Percentiles rank a stretch among this genome's conserved stretches.
Conservation (phyloP, 2,888 invertebrate species). For the Hoplodrina ambigua region DNA sequence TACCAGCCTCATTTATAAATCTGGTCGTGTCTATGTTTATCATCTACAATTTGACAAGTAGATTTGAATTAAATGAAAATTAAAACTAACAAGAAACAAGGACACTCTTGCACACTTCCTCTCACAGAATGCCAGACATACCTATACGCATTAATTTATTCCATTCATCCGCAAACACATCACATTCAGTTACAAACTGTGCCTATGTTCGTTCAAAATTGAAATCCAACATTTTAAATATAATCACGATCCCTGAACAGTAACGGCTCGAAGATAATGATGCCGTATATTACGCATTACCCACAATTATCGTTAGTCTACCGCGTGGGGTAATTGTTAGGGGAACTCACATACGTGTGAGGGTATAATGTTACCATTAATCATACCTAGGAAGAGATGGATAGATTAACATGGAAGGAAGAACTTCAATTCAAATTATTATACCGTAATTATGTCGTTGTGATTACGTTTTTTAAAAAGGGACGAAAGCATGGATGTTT, state of each 20-base stretch:
- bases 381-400: slow-evolving; percentile 45
- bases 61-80: no score
- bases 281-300: slow-evolving; percentile 37
- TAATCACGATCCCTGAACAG: slow-evolving; percentile 21
- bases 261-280: slow-evolving; percentile 36
- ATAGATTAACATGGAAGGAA: slow-evolving; percentile 43
- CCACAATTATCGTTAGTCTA: slow-evolving; percentile 55
- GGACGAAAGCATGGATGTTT: background rate
- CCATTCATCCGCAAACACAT: no score
- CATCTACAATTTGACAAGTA: no score
- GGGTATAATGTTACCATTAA: slow-evolving; percentile 43
- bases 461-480: background rate
- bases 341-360: slow-evolving; percentile 25
- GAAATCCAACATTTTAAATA: slow-evolving; percentile 7
- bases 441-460: slow-evolving; percentile 18
- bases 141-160: no score
- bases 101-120: no score
- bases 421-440: slow-evolving; percentile 33
- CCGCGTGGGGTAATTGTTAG: slow-evolving; percentile 43
- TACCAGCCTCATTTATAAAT: no score
- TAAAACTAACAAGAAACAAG: no score
- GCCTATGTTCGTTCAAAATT: background rate
- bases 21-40: no score
- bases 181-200: no score
- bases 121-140: no score